These are phyloP conservation scores for Rapana venosa DNA, from an alignment of 2,888 invertebrate genomes.

Conservation along the genomic window DNA sequence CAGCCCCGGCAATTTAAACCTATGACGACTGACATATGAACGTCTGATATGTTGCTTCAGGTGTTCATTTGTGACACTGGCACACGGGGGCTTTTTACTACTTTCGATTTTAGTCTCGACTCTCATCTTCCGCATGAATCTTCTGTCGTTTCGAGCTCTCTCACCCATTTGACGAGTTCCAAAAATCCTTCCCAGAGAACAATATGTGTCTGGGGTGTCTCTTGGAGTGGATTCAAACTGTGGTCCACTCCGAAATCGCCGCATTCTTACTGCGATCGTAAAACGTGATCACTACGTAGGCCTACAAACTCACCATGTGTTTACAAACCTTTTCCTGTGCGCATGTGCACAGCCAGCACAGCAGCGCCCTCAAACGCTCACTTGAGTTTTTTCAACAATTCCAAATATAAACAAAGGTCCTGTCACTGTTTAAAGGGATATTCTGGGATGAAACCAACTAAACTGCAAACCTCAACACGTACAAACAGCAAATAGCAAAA, in stretches of 20 bases:
- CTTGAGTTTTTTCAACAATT: conserved; percentile 15
- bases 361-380: conserved; percentile 38
- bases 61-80: neutral
- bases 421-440: neutral
- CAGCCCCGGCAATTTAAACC: neutral
- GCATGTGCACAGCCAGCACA: neutral
- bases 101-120: neutral
- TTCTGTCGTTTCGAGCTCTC: neutral
- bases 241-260: neutral
- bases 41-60: neutral
- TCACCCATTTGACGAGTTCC: neutral
- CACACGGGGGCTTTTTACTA: neutral
- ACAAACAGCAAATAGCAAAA: neutral
- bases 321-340: neutral
- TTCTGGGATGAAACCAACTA: neutral
- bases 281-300: neutral
- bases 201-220: neutral
- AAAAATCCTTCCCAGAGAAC: neutral
- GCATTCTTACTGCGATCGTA: neutral
- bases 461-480: neutral
- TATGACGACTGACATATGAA: neutral
- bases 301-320: neutral
- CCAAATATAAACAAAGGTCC: conserved; percentile 26
- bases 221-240: neutral
- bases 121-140: neutral